phyloP scores from a whole-genome alignment of 2,113 vertebrate species.

The Solenodon paradoxus region DNA sequence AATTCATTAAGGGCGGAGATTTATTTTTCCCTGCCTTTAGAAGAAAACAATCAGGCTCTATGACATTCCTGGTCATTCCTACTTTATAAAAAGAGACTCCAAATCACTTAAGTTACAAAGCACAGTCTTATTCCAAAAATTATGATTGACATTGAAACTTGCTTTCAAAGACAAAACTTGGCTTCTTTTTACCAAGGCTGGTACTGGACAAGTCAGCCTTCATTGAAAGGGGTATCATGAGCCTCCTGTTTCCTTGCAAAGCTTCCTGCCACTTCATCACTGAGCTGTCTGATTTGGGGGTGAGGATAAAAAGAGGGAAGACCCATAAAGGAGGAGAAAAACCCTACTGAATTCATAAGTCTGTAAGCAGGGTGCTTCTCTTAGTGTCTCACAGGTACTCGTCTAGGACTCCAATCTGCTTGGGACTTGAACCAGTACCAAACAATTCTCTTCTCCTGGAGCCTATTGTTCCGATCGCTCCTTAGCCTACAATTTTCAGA shows the following conservation, averaged over 20 bases:
- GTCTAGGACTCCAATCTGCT: background rate
- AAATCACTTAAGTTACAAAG: background rate
- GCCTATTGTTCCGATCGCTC: background rate
- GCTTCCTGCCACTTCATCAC: background rate
- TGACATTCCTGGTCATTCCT: background rate
- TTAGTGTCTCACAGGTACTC: background rate
- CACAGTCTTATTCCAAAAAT: background rate
- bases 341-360: too few relatives aligned
- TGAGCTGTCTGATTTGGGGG: background rate
- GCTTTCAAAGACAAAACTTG: background rate
- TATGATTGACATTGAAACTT: background rate
- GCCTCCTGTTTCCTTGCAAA: background rate
- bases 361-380: too few relatives aligned
- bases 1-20: background rate
- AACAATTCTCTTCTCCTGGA: background rate
- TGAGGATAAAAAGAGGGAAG: background rate
- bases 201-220: background rate
- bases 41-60: background rate
- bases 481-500: background rate
- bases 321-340: background rate
- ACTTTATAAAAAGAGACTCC: background rate
- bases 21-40: background rate
- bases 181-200: background rate
- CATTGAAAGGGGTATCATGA: background rate
- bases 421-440: background rate